These are phyloP conservation scores for Aplodontia rufa DNA, from an alignment of 2,113 vertebrate species.

Conservation along the genomic window DNA sequence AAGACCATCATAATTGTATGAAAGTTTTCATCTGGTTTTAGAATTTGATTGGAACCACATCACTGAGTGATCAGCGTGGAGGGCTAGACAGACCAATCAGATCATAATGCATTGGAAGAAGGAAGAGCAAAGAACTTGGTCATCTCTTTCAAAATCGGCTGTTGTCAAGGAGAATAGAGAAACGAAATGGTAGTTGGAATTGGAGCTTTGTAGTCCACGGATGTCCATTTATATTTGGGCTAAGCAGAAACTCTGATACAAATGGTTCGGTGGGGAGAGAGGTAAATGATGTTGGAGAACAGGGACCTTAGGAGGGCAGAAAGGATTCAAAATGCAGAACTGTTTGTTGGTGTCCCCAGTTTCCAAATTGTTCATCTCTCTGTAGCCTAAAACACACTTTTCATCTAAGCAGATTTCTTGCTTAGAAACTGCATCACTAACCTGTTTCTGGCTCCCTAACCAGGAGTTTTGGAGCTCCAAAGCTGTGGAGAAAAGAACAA, in stretches of 20 bases:
- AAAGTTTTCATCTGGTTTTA: background rate
- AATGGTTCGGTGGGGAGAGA: background rate
- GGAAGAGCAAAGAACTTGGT: background rate
- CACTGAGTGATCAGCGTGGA: background rate
- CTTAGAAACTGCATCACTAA: background rate
- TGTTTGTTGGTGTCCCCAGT: accelerated
- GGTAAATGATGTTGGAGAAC: background rate
- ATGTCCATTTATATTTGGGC: background rate
- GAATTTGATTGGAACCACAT: background rate
- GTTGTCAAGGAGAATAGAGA: background rate
- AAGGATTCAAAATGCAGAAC: background rate
- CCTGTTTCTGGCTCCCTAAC: conserved; percentile 64
- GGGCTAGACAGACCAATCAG: background rate
- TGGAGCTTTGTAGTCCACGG: no score
- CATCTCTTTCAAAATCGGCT: background rate
- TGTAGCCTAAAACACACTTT: background rate
- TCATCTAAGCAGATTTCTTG: conserved; percentile 8
- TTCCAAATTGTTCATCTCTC: background rate
- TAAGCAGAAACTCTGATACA: background rate
- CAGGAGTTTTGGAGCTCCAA: conserved; percentile 70
- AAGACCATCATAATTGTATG: background rate
- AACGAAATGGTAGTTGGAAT: background rate
- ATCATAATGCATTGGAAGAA: background rate
- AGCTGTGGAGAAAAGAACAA: conserved; percentile 64
- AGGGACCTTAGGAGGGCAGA: background rate